Evolutionary conservation across 2,888 invertebrate species (phyloP).

Genomic region (Lochmaea crataegi): DNA sequence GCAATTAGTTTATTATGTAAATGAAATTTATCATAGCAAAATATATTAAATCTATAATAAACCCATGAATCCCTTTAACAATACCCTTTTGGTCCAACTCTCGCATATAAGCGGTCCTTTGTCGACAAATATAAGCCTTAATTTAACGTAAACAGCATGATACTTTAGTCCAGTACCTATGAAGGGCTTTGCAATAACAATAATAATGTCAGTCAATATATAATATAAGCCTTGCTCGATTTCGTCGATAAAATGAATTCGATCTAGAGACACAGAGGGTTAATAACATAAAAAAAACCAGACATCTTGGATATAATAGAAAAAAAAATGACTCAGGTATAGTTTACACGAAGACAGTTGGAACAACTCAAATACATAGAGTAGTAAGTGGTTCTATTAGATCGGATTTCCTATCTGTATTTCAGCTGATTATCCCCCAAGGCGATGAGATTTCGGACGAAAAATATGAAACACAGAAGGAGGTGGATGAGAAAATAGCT

Average conservation of each 20-base stretch:
- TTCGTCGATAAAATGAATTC: neutral
- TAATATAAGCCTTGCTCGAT: neutral
- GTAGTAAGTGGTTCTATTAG: no score
- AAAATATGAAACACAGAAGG: no score
- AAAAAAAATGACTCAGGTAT: no score
- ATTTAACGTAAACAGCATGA: neutral
- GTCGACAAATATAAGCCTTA: neutral
- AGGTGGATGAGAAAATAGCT: no score
- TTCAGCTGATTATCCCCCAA: no score
- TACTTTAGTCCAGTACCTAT: neutral
- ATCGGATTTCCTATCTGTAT: no score
- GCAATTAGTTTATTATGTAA: neutral
- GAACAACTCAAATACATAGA: no score
- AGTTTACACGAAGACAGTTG: no score
- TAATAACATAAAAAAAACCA: no score
- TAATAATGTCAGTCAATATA: neutral
- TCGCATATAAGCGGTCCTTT: slow-evolving; percentile 5
- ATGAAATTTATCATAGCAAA: neutral
- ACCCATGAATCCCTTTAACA: slow-evolving; percentile 15
- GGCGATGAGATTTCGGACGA: no score
- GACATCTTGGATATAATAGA: no score
- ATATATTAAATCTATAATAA: slow-evolving; percentile 8
- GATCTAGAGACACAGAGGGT: no score
- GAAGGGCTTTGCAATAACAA: neutral
- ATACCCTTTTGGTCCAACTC: slow-evolving; percentile 14